These are phyloP conservation scores for Catalaphyllia jardinei DNA, from an alignment of 64 coral and sea anemone species.

Conservation along the genomic window DNA sequence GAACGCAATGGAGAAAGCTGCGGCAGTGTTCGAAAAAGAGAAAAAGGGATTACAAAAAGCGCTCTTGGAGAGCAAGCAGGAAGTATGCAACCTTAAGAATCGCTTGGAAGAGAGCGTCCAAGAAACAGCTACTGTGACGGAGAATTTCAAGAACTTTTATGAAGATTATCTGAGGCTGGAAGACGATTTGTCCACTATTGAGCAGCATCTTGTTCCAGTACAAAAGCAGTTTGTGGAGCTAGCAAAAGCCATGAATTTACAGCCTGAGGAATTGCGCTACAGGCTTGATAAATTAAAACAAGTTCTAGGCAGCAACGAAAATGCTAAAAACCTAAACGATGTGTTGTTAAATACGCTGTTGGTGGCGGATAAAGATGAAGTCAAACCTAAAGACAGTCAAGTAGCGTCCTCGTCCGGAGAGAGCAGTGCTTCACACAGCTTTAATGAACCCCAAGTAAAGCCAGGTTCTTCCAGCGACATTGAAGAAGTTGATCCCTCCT, in stretches of 20 bases:
- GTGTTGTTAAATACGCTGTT: not conserved
- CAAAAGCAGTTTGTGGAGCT: not conserved
- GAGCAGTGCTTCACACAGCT: not conserved
- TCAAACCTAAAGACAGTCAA: not conserved
- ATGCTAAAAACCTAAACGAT: not conserved
- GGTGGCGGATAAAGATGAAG: not conserved
- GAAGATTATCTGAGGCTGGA: conserved; percentile 23
- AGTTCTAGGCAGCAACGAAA: not conserved
- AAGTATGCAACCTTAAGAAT: not conserved
- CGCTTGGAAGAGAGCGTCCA: conserved; percentile 4
- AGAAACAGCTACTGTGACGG: not conserved
- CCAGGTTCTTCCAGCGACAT: not conserved
- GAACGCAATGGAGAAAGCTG: not conserved
- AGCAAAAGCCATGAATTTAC: conserved; percentile 6
- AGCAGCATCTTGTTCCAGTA: not conserved
- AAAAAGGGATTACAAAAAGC: not conserved
- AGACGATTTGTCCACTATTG: not conserved
- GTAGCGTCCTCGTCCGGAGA: not conserved
- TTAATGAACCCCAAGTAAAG: not conserved
- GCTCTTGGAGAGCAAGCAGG: not conserved
- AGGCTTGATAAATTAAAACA: conserved; percentile 17
- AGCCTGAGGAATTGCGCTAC: conserved; percentile 3
- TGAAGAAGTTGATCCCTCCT: not conserved
- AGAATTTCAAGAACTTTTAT: conserved; percentile 13
- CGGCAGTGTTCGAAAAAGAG: not conserved